phyloP scores from a whole-genome alignment of 2,888 invertebrate genomes.

The Carabus problematicus region DNA sequence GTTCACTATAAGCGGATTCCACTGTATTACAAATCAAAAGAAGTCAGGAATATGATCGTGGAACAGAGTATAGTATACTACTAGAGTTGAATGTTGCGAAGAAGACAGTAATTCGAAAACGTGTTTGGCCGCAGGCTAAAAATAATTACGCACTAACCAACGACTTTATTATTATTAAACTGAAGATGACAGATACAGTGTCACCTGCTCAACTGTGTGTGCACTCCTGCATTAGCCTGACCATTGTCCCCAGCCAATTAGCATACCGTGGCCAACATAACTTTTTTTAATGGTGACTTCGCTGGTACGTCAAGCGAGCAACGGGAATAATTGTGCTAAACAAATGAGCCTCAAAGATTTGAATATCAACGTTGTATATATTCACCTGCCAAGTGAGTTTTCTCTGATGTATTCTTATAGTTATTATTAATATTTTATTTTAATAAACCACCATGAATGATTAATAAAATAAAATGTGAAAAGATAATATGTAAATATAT shows the following conservation, averaged over 20 bases:
- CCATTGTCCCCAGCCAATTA: conserved; percentile 20
- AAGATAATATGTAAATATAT: background rate
- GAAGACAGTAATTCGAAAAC: too few species aligned
- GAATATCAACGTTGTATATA: conserved; percentile 3
- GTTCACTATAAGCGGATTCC: too few species aligned
- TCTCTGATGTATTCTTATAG: too few species aligned
- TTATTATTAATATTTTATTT: too few species aligned
- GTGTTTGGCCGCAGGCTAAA: background rate
- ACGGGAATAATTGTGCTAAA: conserved; percentile 14
- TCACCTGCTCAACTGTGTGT: conserved; percentile 18
- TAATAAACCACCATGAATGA: too few species aligned
- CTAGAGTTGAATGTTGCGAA: too few species aligned
- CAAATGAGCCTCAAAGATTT: conserved; percentile 9
- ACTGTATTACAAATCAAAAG: too few species aligned
- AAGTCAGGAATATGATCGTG: too few species aligned
- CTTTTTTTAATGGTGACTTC: conserved; percentile 26
- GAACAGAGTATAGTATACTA: too few species aligned
- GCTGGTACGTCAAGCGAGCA: conserved; percentile 24
- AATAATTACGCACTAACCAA: conserved; percentile 15
- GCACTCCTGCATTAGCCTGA: background rate
- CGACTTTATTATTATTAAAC: conserved; percentile 14
- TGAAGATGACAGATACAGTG: conserved; percentile 22
- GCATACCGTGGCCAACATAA: conserved; percentile 28
- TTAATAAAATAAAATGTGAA: too few species aligned
- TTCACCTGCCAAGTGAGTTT: conserved; percentile 26